These are phyloP conservation scores for Sandelia bainsii DNA, from an alignment of 2,797 vertebrate genomes.

Conservation along the genomic window DNA sequence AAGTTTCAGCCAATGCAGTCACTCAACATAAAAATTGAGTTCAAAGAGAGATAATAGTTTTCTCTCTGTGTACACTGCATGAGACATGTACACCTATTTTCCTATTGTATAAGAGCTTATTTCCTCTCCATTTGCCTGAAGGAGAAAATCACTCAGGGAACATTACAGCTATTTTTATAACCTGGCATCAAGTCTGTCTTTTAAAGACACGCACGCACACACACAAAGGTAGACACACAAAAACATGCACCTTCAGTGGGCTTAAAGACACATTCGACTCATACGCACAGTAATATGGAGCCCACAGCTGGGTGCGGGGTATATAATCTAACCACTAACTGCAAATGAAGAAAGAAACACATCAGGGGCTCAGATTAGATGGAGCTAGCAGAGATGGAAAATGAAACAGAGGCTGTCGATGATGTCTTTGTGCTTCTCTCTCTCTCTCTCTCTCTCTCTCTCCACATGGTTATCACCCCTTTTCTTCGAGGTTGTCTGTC, in stretches of 20 bases:
- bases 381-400: slow-evolving; percentile 61
- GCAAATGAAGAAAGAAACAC: slow-evolving; percentile 71
- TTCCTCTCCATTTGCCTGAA: slow-evolving; percentile 29
- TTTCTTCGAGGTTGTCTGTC: slow-evolving; percentile 50
- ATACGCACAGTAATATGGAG: slow-evolving; percentile 20
- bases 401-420: slow-evolving; percentile 51
- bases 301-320: slow-evolving; percentile 45
- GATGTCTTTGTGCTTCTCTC: slow-evolving; percentile 30
- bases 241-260: neutral
- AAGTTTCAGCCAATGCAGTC: slow-evolving; percentile 5
- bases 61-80: neutral
- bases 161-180: slow-evolving; percentile 54
- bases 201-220: slow-evolving; percentile 17
- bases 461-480: slow-evolving; percentile 31
- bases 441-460: slow-evolving; percentile 7
- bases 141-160: slow-evolving; percentile 57
- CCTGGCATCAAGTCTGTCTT: slow-evolving; percentile 12
- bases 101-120: slow-evolving; percentile 35
- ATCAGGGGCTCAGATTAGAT: slow-evolving; percentile 63
- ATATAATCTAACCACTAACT: slow-evolving; percentile 65
- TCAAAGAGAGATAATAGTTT: slow-evolving; percentile 20
- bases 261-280: slow-evolving; percentile 14
- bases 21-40: neutral
- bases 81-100: slow-evolving; percentile 32
- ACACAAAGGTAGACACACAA: slow-evolving; percentile 14